Conservation (phyloP, 23 tunicate species). For the Corella eumyota region DNA sequence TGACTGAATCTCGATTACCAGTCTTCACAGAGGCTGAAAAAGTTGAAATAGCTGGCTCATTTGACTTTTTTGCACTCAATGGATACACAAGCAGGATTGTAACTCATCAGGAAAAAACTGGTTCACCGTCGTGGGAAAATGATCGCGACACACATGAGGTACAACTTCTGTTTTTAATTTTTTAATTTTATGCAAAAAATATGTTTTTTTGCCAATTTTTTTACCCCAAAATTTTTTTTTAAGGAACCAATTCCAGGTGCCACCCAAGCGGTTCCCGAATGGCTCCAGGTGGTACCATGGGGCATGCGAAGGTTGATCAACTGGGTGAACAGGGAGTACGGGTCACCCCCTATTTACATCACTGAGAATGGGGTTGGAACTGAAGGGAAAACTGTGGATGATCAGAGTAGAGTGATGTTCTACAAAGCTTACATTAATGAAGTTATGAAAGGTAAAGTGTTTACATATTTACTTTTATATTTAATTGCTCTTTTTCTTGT, state of each 20-base stretch:
- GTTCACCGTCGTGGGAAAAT: constrained; percentile 35
- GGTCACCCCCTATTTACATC: constrained; percentile 69
- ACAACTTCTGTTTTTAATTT: neutral
- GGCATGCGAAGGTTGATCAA: constrained; percentile 85
- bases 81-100: constrained; percentile 79
- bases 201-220: no score
- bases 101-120: constrained; percentile 12
- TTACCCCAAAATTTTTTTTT: neutral
- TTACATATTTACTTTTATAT: no score
- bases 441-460: constrained; percentile 65
- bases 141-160: constrained; percentile 89
- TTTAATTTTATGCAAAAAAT: neutral
- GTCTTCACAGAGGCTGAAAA: constrained; percentile 86
- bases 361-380: constrained; percentile 99
- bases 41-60: constrained; percentile 56
- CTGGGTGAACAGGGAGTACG: constrained; percentile 80
- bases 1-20: constrained; percentile 60
- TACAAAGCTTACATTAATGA: constrained; percentile 90
- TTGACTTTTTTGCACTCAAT: constrained; percentile 81
- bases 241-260: constrained; percentile 75
- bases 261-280: constrained; percentile 73
- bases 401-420: constrained; percentile 56
- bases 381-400: constrained; percentile 46
- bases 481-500: no score
- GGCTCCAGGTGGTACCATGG: constrained; percentile 94